Evolutionary conservation across 2,888 invertebrate species (phyloP), one percentile per base, ranked within the genome.

Genomic region (Bursaphelenchus okinawaensis): DNA sequence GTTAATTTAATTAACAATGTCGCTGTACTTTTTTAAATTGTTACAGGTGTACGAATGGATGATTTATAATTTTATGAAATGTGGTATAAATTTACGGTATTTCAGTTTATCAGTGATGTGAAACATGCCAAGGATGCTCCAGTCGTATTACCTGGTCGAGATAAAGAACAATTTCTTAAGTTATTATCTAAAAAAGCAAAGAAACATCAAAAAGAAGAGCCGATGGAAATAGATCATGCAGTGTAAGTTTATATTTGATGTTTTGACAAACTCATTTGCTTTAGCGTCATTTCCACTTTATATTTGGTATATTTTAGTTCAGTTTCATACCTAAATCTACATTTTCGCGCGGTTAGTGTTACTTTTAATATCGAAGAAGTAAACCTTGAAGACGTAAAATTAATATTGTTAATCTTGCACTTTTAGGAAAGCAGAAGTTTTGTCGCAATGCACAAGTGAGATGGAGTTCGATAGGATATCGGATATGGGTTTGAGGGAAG

Each of bases 61-160:
- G 16, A 3, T 40, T 40, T 40, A 40, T 40, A 16, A 40, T 12
- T 40, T 55, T 6, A n/a, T n/a, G n/a, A n/a, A n/a, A n/a, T n/a
- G n/a, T n/a, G n/a, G n/a, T n/a, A n/a, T n/a, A n/a, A n/a, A n/a
- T n/a, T n/a, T n/a, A n/a, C n/a, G n/a, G n/a, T n/a, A 3, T 28
- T 59, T 31, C 12, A 59, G 59, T 40, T 59, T 22, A 4, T 59
- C 12, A 51, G 23, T 16, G 59, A 59, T 51, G 51, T 29, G 16
- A 16, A 8, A 22, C 27, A 51, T 4, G 60, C 52, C 22, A 52
- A 50, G 4, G 28, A 52, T 23, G 52, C 52, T 20, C 60, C 60
- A 23, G 27, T 27, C 28, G 51, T 51, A 8, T 27, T 60, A 27
- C 60, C 60, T 16, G 28, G 28, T 12, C 20, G 26, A 51, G 60